Evolutionary conservation across 2,888 invertebrate genomes (phyloP), one percentile per base, ranked within the genome.

Genomic region (Heliconius charithonia): DNA sequence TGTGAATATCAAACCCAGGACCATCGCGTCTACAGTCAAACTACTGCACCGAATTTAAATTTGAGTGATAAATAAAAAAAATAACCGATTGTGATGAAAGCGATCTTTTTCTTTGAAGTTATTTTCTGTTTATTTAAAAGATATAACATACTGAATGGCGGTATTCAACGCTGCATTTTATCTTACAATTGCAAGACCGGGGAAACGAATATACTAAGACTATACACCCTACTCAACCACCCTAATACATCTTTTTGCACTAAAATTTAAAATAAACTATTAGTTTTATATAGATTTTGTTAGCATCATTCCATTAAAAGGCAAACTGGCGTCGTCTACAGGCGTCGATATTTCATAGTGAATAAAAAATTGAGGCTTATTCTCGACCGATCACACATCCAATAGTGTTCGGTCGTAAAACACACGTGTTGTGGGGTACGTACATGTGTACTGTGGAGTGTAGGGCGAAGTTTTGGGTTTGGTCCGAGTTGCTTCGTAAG

Each of bases 401-500:
- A 91, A 92, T 93, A 92, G 93, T 90, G 89, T 84, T 86, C 85
- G 85, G 86, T 93, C 93, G 92, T 95, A 95, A 95, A 94, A 92
- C 91, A 90, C 94, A 95, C 94, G 90, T 93, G 94, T 90, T 89
- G 89, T 87, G 87, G 85, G 87, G 25, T 63, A 29, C 63, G 27
- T 4, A 94, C 93, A 93, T 92, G 92, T 92, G 93, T 92, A 92
- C 86, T 91, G 89, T 91, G 91, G 90, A 91, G 90, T 91, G 89
- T 91, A 91, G 91, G 91, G 90, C 90, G 86, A 93, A 94, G 89
- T 93, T 93, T 93, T 88, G 91, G 93, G 91, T 90, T 86, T 90
- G 91, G 93, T 91, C 92, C 92, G 92, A 92, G 87, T 85, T 88
- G 82, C 82, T 22, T 51, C 78, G 87, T 80, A 65, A 82, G 84